Evolutionary conservation across 2,888 invertebrate genomes (phyloP).

Genomic region (Xestia xanthographa): DNA sequence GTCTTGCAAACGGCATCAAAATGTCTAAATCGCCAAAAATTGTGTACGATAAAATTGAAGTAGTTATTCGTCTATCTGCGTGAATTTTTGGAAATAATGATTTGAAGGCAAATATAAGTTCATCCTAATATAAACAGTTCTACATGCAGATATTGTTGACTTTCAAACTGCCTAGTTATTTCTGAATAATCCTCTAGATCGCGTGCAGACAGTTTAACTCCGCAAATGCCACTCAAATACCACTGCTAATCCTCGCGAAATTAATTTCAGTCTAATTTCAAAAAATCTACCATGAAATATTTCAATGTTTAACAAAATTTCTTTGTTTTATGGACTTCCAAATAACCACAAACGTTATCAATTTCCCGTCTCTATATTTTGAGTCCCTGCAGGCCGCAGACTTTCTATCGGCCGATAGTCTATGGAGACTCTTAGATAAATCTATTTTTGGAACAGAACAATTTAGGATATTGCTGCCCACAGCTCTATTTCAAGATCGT

Average conservation of each 20-base stretch:
- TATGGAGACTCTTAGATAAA: not conserved
- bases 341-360: not conserved
- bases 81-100: not conserved
- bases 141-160: not conserved
- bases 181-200: slow-evolving; percentile 18
- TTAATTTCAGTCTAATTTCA: slow-evolving; percentile 31
- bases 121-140: not conserved
- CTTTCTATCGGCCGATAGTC: not conserved
- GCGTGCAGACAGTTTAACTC: slow-evolving; percentile 44
- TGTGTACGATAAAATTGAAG: too few species aligned
- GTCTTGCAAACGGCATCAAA: too few species aligned
- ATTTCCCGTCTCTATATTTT: too few species aligned
- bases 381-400: not conserved
- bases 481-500: not conserved
- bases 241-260: slow-evolving; percentile 41
- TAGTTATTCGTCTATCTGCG: too few species aligned
- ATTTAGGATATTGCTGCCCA: not conserved
- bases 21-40: too few species aligned
- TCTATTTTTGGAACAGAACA: not conserved
- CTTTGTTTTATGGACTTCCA: not conserved
- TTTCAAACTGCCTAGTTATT: not conserved
- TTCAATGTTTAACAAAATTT: not conserved
- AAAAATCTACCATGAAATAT: slow-evolving; percentile 2
- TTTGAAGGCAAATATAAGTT: not conserved
- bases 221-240: slow-evolving; percentile 48